Conservation (phyloP, 1,140 invertebrate species). For the Marisa cornuarietis region DNA sequence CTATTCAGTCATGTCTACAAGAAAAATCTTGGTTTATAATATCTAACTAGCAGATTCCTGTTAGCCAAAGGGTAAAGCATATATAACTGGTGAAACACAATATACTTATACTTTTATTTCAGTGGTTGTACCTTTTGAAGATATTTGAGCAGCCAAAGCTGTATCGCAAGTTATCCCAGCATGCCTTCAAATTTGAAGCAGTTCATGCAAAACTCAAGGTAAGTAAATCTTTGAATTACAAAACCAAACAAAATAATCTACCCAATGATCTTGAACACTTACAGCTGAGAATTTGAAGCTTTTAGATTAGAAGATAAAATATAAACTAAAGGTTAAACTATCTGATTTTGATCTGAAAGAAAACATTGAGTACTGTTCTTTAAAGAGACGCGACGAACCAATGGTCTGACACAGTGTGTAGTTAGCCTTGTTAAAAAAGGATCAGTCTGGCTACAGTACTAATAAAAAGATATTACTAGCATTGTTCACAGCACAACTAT, state of each 20-base stretch:
- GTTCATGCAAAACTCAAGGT: constrained; percentile 62
- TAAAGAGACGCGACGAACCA: too few species aligned
- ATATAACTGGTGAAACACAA: neutral
- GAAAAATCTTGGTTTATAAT: neutral
- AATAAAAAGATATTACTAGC: too few species aligned
- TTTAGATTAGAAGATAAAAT: too few species aligned
- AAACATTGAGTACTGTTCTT: too few species aligned
- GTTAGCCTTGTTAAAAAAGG: too few species aligned
- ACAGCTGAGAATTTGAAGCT: too few species aligned
- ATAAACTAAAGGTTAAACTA: too few species aligned
- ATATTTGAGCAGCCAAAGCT: constrained; percentile 62
- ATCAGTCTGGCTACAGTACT: too few species aligned
- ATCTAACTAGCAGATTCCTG: neutral
- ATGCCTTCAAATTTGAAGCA: constrained; percentile 53
- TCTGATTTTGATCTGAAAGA: too few species aligned
- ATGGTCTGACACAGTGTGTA: too few species aligned
- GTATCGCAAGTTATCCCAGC: constrained; percentile 49
- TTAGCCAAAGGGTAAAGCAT: neutral
- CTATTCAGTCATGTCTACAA: neutral
- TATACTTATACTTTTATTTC: constrained; percentile 29
- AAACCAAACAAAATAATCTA: neutral
- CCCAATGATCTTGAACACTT: neutral
- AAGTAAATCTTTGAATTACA: constrained; percentile 3
- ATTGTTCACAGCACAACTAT: too few species aligned
- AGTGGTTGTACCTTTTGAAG: constrained; percentile 65